phyloP scores from a whole-genome alignment of 1,140 invertebrate species.

The Rhizoglyphus robini region DNA sequence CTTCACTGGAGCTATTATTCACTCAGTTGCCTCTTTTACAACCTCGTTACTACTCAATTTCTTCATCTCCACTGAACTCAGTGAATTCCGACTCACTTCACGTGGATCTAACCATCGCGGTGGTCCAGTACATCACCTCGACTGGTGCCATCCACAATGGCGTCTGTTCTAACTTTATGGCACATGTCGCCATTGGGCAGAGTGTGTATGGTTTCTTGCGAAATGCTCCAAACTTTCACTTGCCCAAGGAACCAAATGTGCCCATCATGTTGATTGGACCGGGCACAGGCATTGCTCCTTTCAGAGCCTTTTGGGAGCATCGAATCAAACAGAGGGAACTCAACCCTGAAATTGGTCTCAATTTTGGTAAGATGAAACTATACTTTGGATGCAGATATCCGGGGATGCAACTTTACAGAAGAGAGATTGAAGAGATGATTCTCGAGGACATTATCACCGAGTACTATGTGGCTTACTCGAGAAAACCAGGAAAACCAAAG shows the following conservation, averaged over 20 bases:
- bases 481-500: slow-evolving; percentile 63
- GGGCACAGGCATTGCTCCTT: slow-evolving; percentile 82
- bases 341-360: not conserved
- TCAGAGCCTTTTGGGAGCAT: slow-evolving; percentile 81
- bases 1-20: slow-evolving; percentile 63
- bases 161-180: slow-evolving; percentile 83
- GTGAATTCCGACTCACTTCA: slow-evolving; percentile 31
- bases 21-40: slow-evolving; percentile 74
- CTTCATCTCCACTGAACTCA: slow-evolving; percentile 56
- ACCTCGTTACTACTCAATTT: slow-evolving; percentile 87
- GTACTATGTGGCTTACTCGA: slow-evolving; percentile 69
- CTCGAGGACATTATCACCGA: slow-evolving; percentile 57
- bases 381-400: slow-evolving; percentile 80
- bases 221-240: slow-evolving; percentile 75
- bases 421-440: slow-evolving; percentile 64
- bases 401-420: slow-evolving; percentile 65
- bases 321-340: slow-evolving; percentile 28
- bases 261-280: slow-evolving; percentile 90
- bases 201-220: slow-evolving; percentile 37
- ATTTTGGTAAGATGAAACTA: slow-evolving; percentile 60
- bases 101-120: slow-evolving; percentile 79
- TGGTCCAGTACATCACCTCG: slow-evolving; percentile 71
- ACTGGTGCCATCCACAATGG: slow-evolving; percentile 68
- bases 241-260: slow-evolving; percentile 61
- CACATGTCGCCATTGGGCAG: slow-evolving; percentile 51